Evolutionary conservation across 1,140 invertebrate species (phyloP), one percentile per base, ranked within the genome.

Genomic region (Mycetomoellerius zeteki): DNA sequence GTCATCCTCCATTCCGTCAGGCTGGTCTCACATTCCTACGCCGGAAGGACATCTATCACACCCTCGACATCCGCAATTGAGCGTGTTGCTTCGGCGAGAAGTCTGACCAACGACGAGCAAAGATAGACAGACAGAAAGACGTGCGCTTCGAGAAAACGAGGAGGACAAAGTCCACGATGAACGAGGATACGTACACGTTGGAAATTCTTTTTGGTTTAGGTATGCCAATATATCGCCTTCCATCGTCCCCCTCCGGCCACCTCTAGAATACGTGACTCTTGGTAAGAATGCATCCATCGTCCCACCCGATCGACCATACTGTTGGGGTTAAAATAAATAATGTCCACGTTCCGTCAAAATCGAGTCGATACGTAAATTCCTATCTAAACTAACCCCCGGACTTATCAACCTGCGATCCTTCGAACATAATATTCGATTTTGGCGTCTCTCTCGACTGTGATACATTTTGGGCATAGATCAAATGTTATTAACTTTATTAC

Each of bases 201-300:
- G 92, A 94, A 95, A 95, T 95, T 95, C 94, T 95, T 95, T 95
- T 95, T 93, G 92, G 88, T 93, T 56, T 89, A 94, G 94, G 94
- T 95, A 95, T 95, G 94, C 94, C 94, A 95, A 95, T 95, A 95
- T 95, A 95, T 95, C 93, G 94, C 92, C 91, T 92, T 90, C 91
- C 89, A 92, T 92, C 90, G 89, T 69, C 91, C 92, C 93, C 65
- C 91, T 90, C 82, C 86, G 88, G 56, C 90, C 85, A 91, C 91
- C 90, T 89, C 77, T 69, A 62, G 56, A 84, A 92, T 95, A 95
- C 94, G 94, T 94, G 94, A 95, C 92, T 93, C 85, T 91, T 92
- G 91, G 92, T 93, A 94, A 93, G 94, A 95, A 94, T 94, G 92
- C 92, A 92, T 85, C 89, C 85, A 89, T 85, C 92, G 71, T 85